phyloP scores from a whole-genome alignment of 2,113 vertebrate species.

The Sitta europaea region DNA sequence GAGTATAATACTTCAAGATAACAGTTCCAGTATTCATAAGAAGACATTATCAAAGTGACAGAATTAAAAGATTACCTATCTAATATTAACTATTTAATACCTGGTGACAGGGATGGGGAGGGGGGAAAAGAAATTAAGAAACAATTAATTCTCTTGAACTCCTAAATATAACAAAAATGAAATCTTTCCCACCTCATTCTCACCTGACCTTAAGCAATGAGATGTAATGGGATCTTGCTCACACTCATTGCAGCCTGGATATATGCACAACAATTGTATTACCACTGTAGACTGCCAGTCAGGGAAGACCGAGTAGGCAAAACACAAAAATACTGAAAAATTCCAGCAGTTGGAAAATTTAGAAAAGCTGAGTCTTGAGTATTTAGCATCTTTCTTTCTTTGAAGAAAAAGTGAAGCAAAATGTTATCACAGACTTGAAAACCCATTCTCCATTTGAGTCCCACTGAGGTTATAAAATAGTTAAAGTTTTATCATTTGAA shows the following conservation, averaged over 20 bases:
- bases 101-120: rapidly evolving
- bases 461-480: not conserved
- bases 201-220: not conserved
- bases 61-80: not conserved
- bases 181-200: not conserved
- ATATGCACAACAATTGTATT: not conserved
- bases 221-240: not conserved
- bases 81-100: not conserved
- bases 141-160: not conserved
- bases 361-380: not conserved
- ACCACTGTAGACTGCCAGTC: not conserved
- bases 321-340: not conserved
- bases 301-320: not conserved
- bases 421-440: not conserved
- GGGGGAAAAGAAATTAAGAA: not conserved
- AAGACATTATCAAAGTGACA: not conserved
- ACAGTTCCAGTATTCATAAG: not conserved
- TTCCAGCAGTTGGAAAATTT: not conserved
- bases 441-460: not conserved
- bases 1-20: not conserved
- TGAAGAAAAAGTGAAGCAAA: not conserved
- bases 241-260: not conserved
- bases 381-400: not conserved
- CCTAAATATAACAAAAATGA: not conserved
- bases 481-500: not conserved